phyloP scores from a whole-genome alignment of 1,140 invertebrate species.

The Coptotermes formosanus region DNA sequence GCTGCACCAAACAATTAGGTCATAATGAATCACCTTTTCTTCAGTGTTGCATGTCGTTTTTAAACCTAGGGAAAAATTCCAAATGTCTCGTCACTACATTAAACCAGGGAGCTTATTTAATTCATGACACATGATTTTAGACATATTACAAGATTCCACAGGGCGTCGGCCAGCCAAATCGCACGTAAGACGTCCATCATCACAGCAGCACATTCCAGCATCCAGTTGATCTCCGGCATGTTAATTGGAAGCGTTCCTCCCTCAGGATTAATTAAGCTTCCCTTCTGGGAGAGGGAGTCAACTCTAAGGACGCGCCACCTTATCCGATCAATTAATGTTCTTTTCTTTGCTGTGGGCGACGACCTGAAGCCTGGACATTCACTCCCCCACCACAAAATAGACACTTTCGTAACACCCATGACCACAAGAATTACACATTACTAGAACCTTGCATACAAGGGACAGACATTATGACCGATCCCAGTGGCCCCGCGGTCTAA shows the following conservation, averaged over 20 bases:
- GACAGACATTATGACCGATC: no score
- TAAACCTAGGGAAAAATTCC: background rate
- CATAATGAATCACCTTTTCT: no score
- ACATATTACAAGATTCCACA: slow-evolving; percentile 9
- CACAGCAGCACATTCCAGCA: background rate
- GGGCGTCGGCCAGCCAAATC: background rate
- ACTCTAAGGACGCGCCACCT: background rate
- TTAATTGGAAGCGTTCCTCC: slow-evolving; percentile 5
- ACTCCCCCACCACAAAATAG: background rate
- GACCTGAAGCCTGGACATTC: background rate
- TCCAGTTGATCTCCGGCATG: slow-evolving; percentile 7
- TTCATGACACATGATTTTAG: background rate
- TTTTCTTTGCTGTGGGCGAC: background rate
- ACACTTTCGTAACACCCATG: background rate
- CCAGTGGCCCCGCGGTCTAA: no score
- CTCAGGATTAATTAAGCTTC: slow-evolving; percentile 16
- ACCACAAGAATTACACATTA: background rate
- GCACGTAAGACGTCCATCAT: background rate
- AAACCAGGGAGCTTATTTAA: background rate
- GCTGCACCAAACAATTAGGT: no score
- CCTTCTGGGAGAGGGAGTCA: background rate
- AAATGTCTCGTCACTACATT: background rate
- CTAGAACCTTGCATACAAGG: background rate
- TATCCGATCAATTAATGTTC: background rate
- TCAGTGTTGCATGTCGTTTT: no score